Conservation (phyloP, 2,113 vertebrate species). For the Rostratula benghalensis region DNA sequence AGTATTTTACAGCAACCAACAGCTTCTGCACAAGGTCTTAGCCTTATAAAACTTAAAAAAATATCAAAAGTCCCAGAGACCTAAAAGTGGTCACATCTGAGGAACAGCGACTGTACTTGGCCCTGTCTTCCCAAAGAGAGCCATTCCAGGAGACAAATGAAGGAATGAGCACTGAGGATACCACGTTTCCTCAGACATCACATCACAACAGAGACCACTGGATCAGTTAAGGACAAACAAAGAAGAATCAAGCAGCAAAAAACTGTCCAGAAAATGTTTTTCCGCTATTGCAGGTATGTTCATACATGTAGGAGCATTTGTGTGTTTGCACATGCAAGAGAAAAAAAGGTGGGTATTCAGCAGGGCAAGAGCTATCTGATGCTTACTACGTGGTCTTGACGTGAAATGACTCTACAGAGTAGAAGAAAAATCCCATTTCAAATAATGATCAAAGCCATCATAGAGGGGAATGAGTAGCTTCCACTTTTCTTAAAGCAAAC, state of each 20-base stretch:
- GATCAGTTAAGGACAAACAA: neutral
- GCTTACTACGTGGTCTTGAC: neutral
- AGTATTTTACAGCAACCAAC: neutral
- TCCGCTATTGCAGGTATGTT: neutral
- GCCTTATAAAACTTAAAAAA: neutral
- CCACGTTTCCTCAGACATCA: neutral
- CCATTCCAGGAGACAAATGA: neutral
- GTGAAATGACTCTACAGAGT: neutral
- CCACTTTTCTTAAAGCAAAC: slow-evolving; percentile 67
- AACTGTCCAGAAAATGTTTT: neutral
- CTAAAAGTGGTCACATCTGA: neutral
- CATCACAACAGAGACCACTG: neutral
- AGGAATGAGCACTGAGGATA: neutral
- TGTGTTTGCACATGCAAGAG: neutral
- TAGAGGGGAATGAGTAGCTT: slow-evolving; percentile 28
- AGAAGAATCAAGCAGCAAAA: neutral
- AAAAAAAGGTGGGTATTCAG: neutral
- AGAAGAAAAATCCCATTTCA: slow-evolving; percentile 26
- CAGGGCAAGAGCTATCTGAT: neutral
- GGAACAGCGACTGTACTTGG: neutral
- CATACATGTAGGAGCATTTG: neutral
- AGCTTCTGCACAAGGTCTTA: neutral
- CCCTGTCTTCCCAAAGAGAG: neutral
- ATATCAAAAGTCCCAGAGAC: too few species aligned
- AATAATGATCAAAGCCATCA: slow-evolving; percentile 50